A percentile compares a stretch with the other conserved stretches of the same genome.
Conservation (phyloP, 2,888 invertebrate genomes). For the Dasysyrphus albostriatus region DNA sequence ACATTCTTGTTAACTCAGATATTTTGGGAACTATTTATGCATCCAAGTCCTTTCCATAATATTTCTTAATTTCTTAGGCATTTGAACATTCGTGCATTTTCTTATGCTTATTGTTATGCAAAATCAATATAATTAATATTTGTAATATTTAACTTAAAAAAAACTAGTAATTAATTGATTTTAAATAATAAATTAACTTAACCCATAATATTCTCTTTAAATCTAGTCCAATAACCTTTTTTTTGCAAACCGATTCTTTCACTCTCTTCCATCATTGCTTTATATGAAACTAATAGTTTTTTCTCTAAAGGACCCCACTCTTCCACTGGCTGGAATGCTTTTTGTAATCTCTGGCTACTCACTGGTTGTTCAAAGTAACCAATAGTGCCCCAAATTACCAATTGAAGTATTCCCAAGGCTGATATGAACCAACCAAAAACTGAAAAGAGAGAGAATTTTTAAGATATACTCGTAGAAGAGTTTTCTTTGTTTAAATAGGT, state of each 20-base stretch:
- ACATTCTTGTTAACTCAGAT: no score
- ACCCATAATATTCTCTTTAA: conserved; percentile 82
- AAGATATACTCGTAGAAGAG: not conserved
- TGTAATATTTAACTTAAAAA: not conserved
- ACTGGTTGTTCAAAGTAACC: conserved; percentile 78
- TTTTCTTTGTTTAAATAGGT: no score
- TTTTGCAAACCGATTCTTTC: conserved; percentile 78
- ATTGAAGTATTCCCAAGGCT: conserved; percentile 84
- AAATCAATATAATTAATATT: not conserved
- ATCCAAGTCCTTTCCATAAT: no score
- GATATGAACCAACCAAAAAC: conserved; percentile 85
- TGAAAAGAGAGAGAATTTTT: conserved; percentile 49
- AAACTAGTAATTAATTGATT: not conserved
- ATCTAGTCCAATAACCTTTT: conserved; percentile 80
- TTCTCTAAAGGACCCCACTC: conserved; percentile 82
- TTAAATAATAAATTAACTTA: conserved; percentile 49
- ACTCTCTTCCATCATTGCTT: conserved; percentile 78
- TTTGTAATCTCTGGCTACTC: conserved; percentile 77
- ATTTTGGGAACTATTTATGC: no score
- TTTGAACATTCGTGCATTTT: no score
- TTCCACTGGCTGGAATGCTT: conserved; percentile 80
- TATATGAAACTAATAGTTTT: conserved; percentile 84
- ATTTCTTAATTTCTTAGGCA: no score
- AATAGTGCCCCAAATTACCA: conserved; percentile 83
- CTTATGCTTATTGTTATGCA: not conserved